A percentile compares a stretch with the other conserved stretches of the same genome.
These are phyloP conservation scores for Clarias magur DNA, from an alignment of 2,113 vertebrate species.

Conservation along the genomic window DNA sequence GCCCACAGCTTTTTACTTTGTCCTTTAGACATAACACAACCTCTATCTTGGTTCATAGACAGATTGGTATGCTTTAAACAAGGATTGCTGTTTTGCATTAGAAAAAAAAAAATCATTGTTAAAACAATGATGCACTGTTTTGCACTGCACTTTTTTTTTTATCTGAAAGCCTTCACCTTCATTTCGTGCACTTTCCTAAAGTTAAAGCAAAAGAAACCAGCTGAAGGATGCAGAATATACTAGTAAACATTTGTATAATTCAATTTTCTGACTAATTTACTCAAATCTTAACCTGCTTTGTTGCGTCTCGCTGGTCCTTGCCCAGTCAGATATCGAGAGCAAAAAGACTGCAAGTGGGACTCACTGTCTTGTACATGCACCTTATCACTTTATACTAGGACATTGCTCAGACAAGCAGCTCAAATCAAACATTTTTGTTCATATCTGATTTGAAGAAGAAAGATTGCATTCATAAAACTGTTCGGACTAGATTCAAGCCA, in stretches of 20 bases:
- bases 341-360: not conserved
- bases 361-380: not conserved
- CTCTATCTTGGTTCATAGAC: not conserved
- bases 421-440: conserved; percentile 1
- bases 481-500: not conserved
- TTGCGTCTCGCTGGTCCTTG: not conserved
- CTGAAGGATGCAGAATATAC: not conserved
- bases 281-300: not conserved
- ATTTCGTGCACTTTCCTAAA: not conserved
- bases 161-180: not conserved
- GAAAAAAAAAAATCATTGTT: not conserved
- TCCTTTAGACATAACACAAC: conserved; percentile 6
- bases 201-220: not conserved
- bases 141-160: not conserved
- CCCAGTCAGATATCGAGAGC: not conserved
- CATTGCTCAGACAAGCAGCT: not conserved
- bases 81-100: not conserved
- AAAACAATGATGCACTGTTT: not conserved
- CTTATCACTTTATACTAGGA: not conserved
- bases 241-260: not conserved
- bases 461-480: not conserved
- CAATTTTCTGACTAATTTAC: not conserved
- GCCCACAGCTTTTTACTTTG: not conserved
- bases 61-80: not conserved
- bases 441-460: not conserved